Base-by-base conservation (phyloP, 2,113 vertebrate species). In the Microtus richardsoni region DNA sequence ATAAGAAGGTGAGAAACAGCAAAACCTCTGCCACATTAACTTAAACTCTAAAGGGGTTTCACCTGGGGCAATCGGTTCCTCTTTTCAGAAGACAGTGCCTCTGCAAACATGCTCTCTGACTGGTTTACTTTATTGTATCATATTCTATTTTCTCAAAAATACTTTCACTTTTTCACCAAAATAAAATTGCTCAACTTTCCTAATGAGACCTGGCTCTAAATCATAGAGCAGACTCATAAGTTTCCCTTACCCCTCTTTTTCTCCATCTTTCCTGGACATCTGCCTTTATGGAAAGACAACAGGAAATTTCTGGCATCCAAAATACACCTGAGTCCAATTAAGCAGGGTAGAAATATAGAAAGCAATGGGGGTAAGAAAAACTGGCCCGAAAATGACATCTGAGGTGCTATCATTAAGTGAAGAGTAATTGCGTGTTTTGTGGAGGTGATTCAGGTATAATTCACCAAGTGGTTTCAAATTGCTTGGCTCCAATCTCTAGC, bases 251-350 rank as follows among this genome's bases (percentile, higher is more conserved):
- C 24, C 52, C 47, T 84, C 79, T 89, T 14, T 62, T 16, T 22
- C 44, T 92, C 87, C 7, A 14, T 74, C 83, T 95, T 91, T 79
- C 33, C 75, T 93, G 91, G 83, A 96, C 73, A 85, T 58, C 62
- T 97, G 95, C 49, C 87, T 94, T 88, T 84, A 44, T 88, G 58
- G 64, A 77, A 89, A 80, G 79, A 88, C 70, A 94, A 52, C 87
- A 93, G 78, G 88, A 16, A 87, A 79, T 94, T 94, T 83, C 93
- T 96, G 94, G 89, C 96, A 97, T 95, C 92, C 85, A 58, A 83
- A 94, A 92, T 95, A 91, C 86, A 96, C 95, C 80, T 80, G 97
- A 85, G 95, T 97, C 88, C 91, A 96, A 89, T 97, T 93, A 96
- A 95, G 44, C 41, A 93, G 83, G 0, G 36, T 49, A 6, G 80